Percentiles rank a stretch among this genome's conserved stretches.
Conservation (phyloP, 2,888 invertebrate genomes). For the Ferrisia virgata region DNA sequence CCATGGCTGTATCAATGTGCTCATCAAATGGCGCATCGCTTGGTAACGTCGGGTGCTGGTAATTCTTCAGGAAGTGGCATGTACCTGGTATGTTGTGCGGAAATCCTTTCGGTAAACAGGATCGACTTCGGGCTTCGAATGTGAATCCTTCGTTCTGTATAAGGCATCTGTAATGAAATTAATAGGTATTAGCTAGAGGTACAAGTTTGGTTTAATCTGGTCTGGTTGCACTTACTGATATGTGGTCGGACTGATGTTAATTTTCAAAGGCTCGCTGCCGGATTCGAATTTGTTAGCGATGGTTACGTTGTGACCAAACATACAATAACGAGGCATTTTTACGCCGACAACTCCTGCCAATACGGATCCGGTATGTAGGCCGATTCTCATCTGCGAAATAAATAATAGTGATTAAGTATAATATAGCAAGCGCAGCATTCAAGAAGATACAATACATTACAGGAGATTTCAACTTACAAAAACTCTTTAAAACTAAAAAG, state of each 20-base stretch:
- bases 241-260: conserved; percentile 91
- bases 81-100: conserved; percentile 74
- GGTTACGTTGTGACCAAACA: conserved; percentile 93
- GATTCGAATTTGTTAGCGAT: conserved; percentile 95
- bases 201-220: background rate
- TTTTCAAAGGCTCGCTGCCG: conserved; percentile 82
- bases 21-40: conserved; percentile 61
- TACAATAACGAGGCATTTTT: conserved; percentile 89
- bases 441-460: too few relatives aligned
- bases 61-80: conserved; percentile 80
- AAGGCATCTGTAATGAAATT: conserved; percentile 65
- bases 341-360: conserved; percentile 91
- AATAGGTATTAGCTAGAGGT: background rate
- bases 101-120: conserved; percentile 80
- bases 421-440: too few relatives aligned
- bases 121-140: conserved; percentile 71
- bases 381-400: conserved; percentile 81
- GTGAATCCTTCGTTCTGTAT: conserved; percentile 71
- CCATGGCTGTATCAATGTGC: conserved; percentile 58
- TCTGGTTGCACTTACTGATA: conserved; percentile 69
- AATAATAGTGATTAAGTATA: conserved; percentile 32
- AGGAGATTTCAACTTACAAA: too few relatives aligned
- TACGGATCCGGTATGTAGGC: conserved; percentile 89
- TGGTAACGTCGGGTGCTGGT: conserved; percentile 67
- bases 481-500: too few relatives aligned